Conservation (phyloP, 2,797 vertebrate genomes). For the Ctenopoma multispine region DNA sequence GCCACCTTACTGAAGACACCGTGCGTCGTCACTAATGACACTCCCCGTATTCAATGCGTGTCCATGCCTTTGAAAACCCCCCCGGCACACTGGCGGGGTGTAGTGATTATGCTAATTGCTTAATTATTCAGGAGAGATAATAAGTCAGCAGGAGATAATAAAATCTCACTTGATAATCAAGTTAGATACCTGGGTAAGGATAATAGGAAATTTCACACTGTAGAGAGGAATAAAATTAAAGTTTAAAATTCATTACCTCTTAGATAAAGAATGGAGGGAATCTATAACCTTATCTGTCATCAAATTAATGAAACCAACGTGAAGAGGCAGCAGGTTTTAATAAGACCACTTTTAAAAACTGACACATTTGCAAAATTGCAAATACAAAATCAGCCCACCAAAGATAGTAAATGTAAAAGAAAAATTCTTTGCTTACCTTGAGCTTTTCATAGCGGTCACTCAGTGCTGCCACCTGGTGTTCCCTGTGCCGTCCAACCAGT, state of each 20-base stretch:
- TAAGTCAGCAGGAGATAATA: constrained; percentile 65
- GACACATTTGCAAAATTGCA: background rate
- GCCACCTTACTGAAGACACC: constrained; percentile 65
- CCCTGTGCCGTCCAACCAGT: constrained; percentile 93
- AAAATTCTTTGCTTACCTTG: constrained; percentile 80
- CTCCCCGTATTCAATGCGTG: constrained; percentile 40
- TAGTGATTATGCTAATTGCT: constrained; percentile 76
- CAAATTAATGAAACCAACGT: background rate
- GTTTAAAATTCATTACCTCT: constrained; percentile 47
- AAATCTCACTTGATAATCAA: constrained; percentile 66
- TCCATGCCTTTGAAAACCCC: constrained; percentile 48
- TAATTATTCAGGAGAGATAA: constrained; percentile 76
- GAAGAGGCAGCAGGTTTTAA: constrained; percentile 11
- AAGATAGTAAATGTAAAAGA: background rate
- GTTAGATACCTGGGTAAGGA: constrained; percentile 63
- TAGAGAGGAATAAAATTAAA: constrained; percentile 48
- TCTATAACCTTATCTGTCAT: constrained; percentile 32
- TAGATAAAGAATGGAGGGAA: constrained; percentile 32
- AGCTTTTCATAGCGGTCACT: constrained; percentile 95
- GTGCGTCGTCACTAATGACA: constrained; percentile 71
- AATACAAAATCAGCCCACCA: background rate
- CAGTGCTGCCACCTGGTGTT: constrained; percentile 95
- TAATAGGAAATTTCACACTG: constrained; percentile 54
- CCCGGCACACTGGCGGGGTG: constrained; percentile 47
- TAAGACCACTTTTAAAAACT: background rate